Percentiles rank a stretch among this genome's conserved stretches.
These are phyloP conservation scores for Oreochromis spilurus DNA, from an alignment of 2,113 vertebrate genomes.

Conservation along the genomic window DNA sequence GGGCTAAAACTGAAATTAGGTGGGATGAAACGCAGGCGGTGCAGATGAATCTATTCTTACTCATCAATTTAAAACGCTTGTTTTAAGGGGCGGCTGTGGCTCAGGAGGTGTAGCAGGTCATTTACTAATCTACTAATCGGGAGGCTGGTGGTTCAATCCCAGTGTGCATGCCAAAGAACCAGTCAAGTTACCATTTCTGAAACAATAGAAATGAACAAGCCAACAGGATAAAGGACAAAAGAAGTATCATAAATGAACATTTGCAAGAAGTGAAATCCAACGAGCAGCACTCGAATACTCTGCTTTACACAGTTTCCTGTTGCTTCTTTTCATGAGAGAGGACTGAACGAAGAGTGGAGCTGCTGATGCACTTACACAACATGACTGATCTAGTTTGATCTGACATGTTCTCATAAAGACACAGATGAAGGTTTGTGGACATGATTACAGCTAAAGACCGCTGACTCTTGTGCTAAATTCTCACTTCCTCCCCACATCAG, in stretches of 20 bases:
- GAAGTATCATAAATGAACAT: accelerated
- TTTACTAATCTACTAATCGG: background rate
- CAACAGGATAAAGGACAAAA: background rate
- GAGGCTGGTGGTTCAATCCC: background rate
- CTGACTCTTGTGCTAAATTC: background rate
- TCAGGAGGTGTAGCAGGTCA: background rate
- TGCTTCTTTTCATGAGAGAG: background rate
- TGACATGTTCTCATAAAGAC: background rate
- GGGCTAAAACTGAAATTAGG: background rate
- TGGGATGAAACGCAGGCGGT: background rate
- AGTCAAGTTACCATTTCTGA: accelerated
- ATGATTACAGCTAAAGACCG: background rate
- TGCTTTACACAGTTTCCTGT: background rate
- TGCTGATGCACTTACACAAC: background rate
- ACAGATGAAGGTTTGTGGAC: background rate
- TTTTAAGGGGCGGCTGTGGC: background rate
- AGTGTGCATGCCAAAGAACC: background rate
- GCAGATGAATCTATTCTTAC: background rate
- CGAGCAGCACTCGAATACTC: background rate
- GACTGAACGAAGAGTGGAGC: background rate
- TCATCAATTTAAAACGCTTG: accelerated
- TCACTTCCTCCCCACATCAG: background rate
- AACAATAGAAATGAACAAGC: background rate
- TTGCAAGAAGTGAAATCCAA: background rate
- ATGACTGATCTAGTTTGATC: background rate